Evolutionary conservation across 2,113 vertebrate genomes (phyloP).

Genomic region (Nothobranchius furzeri): DNA sequence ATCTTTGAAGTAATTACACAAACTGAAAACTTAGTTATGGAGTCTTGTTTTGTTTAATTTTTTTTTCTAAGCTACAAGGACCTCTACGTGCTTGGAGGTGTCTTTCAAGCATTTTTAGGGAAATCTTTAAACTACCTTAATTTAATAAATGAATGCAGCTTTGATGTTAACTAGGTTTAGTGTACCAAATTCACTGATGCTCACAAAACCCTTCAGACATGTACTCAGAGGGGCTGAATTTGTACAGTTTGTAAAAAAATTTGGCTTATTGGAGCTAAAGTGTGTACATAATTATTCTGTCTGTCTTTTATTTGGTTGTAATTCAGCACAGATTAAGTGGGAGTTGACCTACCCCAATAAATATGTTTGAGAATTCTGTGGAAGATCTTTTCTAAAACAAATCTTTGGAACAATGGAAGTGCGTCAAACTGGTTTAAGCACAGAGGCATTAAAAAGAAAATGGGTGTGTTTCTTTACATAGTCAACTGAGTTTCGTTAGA

Average conservation of each 20-base stretch:
- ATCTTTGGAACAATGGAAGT: background rate
- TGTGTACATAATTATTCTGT: conserved; percentile 62
- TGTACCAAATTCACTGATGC: conserved; percentile 13
- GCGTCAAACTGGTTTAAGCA: background rate
- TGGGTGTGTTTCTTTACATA: background rate
- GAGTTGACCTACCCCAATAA: conserved; percentile 23
- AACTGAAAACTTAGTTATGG: conserved; percentile 5
- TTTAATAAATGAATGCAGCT: conserved; percentile 20
- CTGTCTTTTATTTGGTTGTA: conserved; percentile 24
- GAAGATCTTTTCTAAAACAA: conserved; percentile 7
- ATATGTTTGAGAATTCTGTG: conserved; percentile 20
- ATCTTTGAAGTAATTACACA: conserved; percentile 18
- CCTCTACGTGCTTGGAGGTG: background rate
- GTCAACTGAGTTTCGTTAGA: no score
- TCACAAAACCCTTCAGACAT: conserved; percentile 10
- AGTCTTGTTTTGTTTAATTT: background rate
- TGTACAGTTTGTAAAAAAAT: conserved; percentile 70
- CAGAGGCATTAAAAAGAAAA: background rate
- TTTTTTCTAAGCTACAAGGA: conserved; percentile 7
- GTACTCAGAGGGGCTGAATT: conserved; percentile 60
- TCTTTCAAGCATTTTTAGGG: background rate
- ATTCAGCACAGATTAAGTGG: conserved; percentile 35
- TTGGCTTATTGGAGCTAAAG: conserved; percentile 27
- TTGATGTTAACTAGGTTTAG: conserved; percentile 14
- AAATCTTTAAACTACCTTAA: conserved; percentile 21